Base-by-base conservation (phyloP, 2,888 invertebrate species). In the Sepiola atlantica region DNA sequence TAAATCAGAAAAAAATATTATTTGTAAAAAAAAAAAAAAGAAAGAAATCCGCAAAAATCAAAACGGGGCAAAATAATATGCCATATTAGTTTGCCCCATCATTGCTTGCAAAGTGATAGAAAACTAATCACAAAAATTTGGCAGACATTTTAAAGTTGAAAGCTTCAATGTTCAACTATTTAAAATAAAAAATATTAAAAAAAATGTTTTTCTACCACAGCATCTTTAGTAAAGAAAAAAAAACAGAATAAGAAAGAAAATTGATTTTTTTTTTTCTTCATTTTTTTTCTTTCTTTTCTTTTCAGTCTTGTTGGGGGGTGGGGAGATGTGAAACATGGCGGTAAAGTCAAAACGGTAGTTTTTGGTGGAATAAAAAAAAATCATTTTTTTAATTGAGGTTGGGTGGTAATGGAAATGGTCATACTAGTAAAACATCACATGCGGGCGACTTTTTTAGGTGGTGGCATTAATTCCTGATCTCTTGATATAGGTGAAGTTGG, bases 381-480 rank as follows among this genome's bases (percentile, higher is more conserved):
- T 35, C 24, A 24, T 32, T n/a, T n/a, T 55, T 35, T 21, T 32
- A 93, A 61, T 21, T 28, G 55, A 90, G 55, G n/a, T 61, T 57
- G 45, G 32, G 35, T 35, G 55, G 35, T n/a, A 20, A 32, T 35
- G 90, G 93, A 35, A n/a, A 94, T 55, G 28, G 54, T 91, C 55
- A 6, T 21, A 28, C 45, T 28, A 61, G 28, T 61, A 61, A 61
- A 28, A 61, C 61, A 61, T 54, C 61, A 92, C 57, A 57, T 93
- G 24, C 35, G 28, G 28, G 57, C 45, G 55, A 94, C 45, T 55
- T 92, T 94, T n/a, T 21, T 91, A 28, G 61, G 61, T 18, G 28
- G 35, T 91, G 91, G 94, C 94, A 94, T 55, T 91, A 93, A 35
- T 20, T 93, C 93, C 61, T 61, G 93, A 35, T 93, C 93, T 28